Base-by-base conservation (phyloP, 2,888 invertebrate genomes). In the Melieria picta region DNA sequence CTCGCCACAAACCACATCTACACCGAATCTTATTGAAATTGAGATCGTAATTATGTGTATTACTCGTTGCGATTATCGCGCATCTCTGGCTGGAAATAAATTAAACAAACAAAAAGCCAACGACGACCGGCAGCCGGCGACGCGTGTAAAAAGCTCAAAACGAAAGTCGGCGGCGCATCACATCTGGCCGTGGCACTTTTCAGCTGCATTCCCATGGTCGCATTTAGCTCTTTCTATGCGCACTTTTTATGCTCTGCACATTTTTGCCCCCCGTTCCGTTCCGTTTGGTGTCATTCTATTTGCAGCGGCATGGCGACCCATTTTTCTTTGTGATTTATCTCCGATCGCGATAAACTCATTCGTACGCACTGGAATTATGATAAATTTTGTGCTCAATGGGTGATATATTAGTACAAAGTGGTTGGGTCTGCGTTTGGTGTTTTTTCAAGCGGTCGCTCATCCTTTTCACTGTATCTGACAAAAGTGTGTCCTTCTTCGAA, bases 1-100 rank as follows among this genome's bases (percentile, higher is more conserved):
- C 50, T 47, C 45, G 52, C 60, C 60, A 46, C 50, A 30, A 30
- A 60, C 50, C 67, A 66, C 57, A 50, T 30, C 30, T 30, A 30
- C 30, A 30, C 30, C 30, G 30, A 67, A 61, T 61, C 60, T 50
- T 30, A 69, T 48, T 69, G 69, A 69, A 62, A 69, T 69, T 69
- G 69, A 69, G 69, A 69, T 62, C 69, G 63, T 69, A 69, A 69
- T 69, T 69, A 69, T 56, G 46, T 63, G 63, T 63, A 63, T 69
- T 63, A 69, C 63, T 56, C 56, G 16, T 42, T 62, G 55, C 55
- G 69, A n/a, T 42, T 69, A 69, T 69, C 68, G 16, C 55, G 50
- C 16, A 69, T 69, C 63, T 55, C 11, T 63, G 47, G 45, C 56
- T 62, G 56, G 55, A 52, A 50, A 52, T 48, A 61, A 69, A 55